Percentiles rank a stretch among this genome's conserved stretches.
These are phyloP conservation scores for Netelia virgata DNA, from an alignment of 2,888 invertebrate genomes.

Conservation along the genomic window DNA sequence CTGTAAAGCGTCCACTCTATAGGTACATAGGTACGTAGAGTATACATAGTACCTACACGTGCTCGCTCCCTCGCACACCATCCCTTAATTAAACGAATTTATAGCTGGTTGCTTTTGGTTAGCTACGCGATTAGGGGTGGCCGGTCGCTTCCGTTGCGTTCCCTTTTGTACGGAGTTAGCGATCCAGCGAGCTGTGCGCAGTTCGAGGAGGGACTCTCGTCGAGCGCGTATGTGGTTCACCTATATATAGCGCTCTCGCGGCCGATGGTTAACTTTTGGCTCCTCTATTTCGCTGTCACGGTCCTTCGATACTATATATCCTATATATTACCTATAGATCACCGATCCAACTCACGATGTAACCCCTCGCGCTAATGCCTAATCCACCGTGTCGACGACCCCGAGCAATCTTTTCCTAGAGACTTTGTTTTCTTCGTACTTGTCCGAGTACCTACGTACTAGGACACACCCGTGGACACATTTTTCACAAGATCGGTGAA, in stretches of 20 bases:
- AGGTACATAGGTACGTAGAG: neutral
- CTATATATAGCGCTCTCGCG: slow-evolving; percentile 13
- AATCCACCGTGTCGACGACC: slow-evolving; percentile 43
- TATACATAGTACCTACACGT: neutral
- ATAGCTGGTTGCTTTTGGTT: slow-evolving; percentile 71
- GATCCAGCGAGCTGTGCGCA: slow-evolving; percentile 14
- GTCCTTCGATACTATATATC: neutral
- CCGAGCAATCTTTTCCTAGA: slow-evolving; percentile 53
- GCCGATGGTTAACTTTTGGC: slow-evolving; percentile 48
- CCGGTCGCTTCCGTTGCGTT: slow-evolving; percentile 28
- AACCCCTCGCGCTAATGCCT: slow-evolving; percentile 45
- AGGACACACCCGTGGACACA: too few relatives aligned
- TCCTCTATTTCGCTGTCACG: neutral
- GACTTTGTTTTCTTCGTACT: slow-evolving; percentile 57
- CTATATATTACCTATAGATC: neutral
- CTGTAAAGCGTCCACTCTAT: neutral
- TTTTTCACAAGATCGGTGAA: too few relatives aligned
- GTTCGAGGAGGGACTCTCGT: neutral
- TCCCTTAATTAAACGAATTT: slow-evolving; percentile 73
- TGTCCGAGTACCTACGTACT: neutral
- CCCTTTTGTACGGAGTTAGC: slow-evolving; percentile 42
- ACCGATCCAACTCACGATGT: slow-evolving; percentile 11
- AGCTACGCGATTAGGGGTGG: slow-evolving; percentile 64
- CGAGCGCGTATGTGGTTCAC: slow-evolving; percentile 3
- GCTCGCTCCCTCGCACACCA: slow-evolving; percentile 19